Base-by-base conservation (phyloP, 2,888 invertebrate genomes). In the Drosophila tripunctata region DNA sequence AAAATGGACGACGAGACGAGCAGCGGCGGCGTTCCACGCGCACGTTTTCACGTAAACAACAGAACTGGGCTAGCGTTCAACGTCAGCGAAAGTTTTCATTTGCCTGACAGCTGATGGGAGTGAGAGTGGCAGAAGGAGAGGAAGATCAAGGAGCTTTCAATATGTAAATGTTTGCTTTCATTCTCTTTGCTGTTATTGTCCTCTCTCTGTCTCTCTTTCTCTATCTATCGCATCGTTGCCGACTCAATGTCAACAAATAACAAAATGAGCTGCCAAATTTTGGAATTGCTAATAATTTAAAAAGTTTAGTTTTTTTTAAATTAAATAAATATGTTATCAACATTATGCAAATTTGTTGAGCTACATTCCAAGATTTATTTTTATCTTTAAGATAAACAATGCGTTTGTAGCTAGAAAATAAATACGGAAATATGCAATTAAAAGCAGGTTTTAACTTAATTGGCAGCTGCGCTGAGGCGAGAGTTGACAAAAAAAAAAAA, bases 41-140 rank as follows among this genome's bases (percentile, higher is more conserved):
- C 78, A 80, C 86, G 86, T 83, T 81, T 83, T 76, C 81, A 83
- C 67, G 78, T 86, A 81, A 86, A 81, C 81, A 81, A 80, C 71
- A 83, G 83, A 83, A 81, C 80, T 86, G 86, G 80, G 82, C 79
- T 76, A 75, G 61, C 58, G 79, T 48, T 48, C 79, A 75, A 63
- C 58, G 79, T 48, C 52, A 76, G 58, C 75, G 62, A 81, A 81
- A 86, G 83, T 83, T 81, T 80, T 70, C 56, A 47, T 33, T 66
- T 64, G n/a, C n/a, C n/a, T n/a, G n/a, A n/a, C n/a, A n/a, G n/a
- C n/a, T n/a, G n/a, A n/a, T n/a, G n/a, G n/a, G n/a, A n/a, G n/a
- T n/a, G n/a, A n/a, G 7, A 10, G 8, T 17, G 21, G 4, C 19
- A 1, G 15, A 24, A 22, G 38, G 6, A 12, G 31, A 30, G 6